Base-by-base conservation (phyloP, 2,888 invertebrate genomes). In the Catocala sponsa region DNA sequence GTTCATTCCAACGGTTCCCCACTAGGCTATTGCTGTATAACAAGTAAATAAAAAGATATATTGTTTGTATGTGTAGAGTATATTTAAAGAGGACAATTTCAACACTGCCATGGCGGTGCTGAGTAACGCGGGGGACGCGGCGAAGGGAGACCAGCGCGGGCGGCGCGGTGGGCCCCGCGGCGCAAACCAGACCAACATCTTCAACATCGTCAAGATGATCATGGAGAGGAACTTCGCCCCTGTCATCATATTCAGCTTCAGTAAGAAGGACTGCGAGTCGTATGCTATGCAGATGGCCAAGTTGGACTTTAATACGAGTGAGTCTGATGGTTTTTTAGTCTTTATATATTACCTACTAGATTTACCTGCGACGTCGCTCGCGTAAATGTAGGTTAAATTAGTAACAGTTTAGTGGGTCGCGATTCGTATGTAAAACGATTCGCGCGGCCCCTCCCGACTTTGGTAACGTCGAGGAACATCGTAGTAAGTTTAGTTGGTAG, bases 221-320 rank as follows among this genome's bases (percentile, higher is more conserved):
- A 99, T 99, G 98, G 99, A 99, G 85, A 95, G 98, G 32, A 98
- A 98, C 88, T 98, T 99, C 89, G 98, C 99, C 0, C 99, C 99
- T 0, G 99, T 99, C 4, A 99, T 99, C 76, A 98, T 99, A 60
- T 99, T 99, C 95, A 99, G 99, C 85, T 99, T 99, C 90, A 99
- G 99, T 82, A 99, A 99, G 86, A 99, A 99, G 85, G 99, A 99
- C 78, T 99, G 99, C 84, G 99, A 99, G 88, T 92, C 97, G 0
- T 99, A 99, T 87, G 99, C 99, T 0, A 96, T 98, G 95, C 98
- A 99, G 89, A 97, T 99, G 97, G 97, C 99, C 0, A 99, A 99
- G 88, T 92, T 99, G 76, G 99, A 99, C 92, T 99, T 99, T 83
- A 99, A 99, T 86, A 97, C 98, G 33, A 95, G 97, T 97, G 83